phyloP scores from a whole-genome alignment of 2,888 invertebrate genomes.

The Arctia plantaginis region DNA sequence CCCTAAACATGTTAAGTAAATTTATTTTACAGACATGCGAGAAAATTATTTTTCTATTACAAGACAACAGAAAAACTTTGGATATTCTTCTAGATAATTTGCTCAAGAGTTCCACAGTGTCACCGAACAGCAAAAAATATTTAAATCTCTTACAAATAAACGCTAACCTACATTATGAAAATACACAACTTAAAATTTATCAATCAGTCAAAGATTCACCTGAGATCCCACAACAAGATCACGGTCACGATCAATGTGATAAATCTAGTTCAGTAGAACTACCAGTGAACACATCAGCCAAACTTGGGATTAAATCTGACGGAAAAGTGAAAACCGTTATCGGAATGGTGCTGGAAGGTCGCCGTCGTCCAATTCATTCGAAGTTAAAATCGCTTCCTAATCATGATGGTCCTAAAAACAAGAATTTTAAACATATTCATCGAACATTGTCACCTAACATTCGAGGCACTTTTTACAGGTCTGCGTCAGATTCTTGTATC shows the following conservation, averaged over 20 bases:
- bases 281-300: slow-evolving; percentile 14
- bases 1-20: background rate
- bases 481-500: slow-evolving; percentile 55
- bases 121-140: slow-evolving; percentile 55
- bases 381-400: slow-evolving; percentile 34
- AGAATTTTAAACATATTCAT: slow-evolving; percentile 37
- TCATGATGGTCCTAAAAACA: slow-evolving; percentile 23
- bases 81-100: slow-evolving; percentile 53
- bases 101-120: slow-evolving; percentile 48
- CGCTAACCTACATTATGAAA: slow-evolving; percentile 61
- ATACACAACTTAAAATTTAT: slow-evolving; percentile 59
- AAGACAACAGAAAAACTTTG: slow-evolving; percentile 57
- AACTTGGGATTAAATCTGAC: slow-evolving; percentile 26
- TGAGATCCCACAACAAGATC: slow-evolving; percentile 2
- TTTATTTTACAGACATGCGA: slow-evolving; percentile 55
- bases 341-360: background rate
- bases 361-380: slow-evolving; percentile 15
- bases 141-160: slow-evolving; percentile 59
- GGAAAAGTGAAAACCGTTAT: slow-evolving; percentile 17
- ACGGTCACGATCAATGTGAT: slow-evolving; percentile 17
- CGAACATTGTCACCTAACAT: slow-evolving; percentile 33
- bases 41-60: slow-evolving; percentile 52
- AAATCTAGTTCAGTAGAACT: slow-evolving; percentile 9
- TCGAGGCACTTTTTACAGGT: slow-evolving; percentile 36
- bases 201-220: slow-evolving; percentile 34